phyloP scores from a whole-genome alignment of 2,113 vertebrate genomes.

The Piliocolobus tephrosceles region DNA sequence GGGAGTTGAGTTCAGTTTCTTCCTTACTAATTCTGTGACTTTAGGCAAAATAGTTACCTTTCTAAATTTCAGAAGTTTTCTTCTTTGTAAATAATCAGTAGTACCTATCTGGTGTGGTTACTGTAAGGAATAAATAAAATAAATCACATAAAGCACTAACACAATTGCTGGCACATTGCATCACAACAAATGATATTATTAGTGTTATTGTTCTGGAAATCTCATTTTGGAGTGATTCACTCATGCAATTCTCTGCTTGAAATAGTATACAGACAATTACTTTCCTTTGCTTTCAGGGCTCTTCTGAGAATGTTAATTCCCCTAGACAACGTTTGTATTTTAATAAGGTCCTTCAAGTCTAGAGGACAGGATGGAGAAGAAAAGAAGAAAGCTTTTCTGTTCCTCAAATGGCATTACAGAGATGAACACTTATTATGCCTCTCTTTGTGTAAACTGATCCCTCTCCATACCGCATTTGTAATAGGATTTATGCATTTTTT shows the following conservation, averaged over 20 bases:
- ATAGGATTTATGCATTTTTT: background rate
- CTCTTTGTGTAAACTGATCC: background rate
- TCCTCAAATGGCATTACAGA: background rate
- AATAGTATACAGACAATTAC: background rate
- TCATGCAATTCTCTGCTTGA: background rate
- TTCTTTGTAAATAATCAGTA: background rate
- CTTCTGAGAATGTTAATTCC: background rate
- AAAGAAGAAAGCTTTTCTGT: background rate
- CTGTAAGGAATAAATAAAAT: background rate
- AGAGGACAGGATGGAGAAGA: background rate
- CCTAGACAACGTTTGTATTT: constrained; percentile 9
- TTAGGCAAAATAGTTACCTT: background rate
- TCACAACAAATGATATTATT: background rate
- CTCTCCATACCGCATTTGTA: background rate
- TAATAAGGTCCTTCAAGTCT: background rate
- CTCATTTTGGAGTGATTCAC: background rate
- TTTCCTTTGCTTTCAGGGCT: background rate
- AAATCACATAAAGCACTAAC: background rate
- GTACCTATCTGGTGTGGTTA: background rate
- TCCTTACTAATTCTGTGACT: background rate
- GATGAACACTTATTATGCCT: background rate
- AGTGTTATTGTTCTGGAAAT: background rate
- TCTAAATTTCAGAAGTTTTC: background rate
- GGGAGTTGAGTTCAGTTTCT: background rate
- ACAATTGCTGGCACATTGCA: background rate